Percentiles rank a stretch among this genome's conserved stretches.
These are phyloP conservation scores for Balaeniceps rex DNA, from an alignment of 2,113 vertebrate species.

Conservation along the genomic window DNA sequence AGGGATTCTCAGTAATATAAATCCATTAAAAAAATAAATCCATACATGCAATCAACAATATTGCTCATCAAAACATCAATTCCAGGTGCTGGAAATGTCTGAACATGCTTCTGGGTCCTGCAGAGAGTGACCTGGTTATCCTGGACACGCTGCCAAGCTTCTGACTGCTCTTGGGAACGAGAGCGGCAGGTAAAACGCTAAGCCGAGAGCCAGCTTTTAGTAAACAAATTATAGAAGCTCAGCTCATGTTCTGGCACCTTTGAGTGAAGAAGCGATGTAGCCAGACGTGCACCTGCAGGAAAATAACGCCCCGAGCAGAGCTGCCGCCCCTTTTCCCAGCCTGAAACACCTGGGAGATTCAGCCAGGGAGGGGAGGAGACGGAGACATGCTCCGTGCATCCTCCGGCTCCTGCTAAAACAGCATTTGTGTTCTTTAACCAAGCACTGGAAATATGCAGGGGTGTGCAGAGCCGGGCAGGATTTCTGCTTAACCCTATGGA, in stretches of 20 bases:
- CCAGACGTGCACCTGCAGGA: background rate
- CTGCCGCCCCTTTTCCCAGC: background rate
- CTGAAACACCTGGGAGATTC: background rate
- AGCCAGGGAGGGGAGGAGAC: background rate
- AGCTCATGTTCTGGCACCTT: background rate
- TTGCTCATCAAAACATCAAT: background rate
- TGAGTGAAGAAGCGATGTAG: background rate
- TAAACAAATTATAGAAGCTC: background rate
- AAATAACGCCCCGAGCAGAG: accelerated
- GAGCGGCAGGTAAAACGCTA: background rate
- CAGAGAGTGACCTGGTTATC: background rate
- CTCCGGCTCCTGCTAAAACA: background rate
- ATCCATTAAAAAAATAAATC: background rate
- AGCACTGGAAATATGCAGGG: background rate
- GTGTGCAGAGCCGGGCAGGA: background rate
- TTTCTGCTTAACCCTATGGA: background rate
- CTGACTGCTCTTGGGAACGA: background rate
- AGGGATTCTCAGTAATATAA: background rate
- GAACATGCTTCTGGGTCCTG: background rate
- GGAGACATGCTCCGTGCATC: background rate
- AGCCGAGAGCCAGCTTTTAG: background rate
- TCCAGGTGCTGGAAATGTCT: background rate
- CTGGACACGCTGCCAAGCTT: background rate
- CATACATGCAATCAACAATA: no score
- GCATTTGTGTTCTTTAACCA: accelerated